A percentile compares a stretch with the other conserved stretches of the same genome.
These are phyloP conservation scores for Cariama cristata DNA, from an alignment of 2,113 vertebrate species.

Conservation along the genomic window DNA sequence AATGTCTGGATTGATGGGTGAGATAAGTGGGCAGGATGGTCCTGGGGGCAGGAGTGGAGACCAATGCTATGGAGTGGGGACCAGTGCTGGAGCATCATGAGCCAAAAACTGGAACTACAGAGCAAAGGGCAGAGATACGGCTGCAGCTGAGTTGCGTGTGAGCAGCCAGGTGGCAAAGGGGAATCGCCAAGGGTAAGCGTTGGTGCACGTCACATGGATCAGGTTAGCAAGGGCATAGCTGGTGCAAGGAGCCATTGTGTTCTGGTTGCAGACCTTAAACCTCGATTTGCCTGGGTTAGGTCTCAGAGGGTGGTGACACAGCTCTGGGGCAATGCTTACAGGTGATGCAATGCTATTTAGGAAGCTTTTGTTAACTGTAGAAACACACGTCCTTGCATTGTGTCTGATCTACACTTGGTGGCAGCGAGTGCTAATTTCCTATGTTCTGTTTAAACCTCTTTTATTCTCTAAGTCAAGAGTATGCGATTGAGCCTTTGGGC, in stretches of 20 bases:
- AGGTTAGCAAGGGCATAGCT: background rate
- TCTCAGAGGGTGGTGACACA: background rate
- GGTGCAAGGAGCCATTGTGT: accelerated
- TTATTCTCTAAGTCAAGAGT: background rate
- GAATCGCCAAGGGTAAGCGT: accelerated
- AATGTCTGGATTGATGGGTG: background rate
- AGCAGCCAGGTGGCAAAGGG: background rate
- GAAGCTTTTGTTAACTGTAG: background rate
- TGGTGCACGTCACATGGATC: accelerated
- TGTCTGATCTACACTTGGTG: background rate
- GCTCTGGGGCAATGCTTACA: background rate
- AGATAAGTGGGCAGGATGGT: background rate
- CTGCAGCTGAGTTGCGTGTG: background rate
- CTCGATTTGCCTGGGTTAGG: background rate
- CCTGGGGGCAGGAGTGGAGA: background rate
- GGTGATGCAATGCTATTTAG: background rate
- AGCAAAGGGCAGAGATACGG: background rate
- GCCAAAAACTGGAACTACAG: background rate
- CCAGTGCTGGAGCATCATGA: background rate
- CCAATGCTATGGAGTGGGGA: accelerated
- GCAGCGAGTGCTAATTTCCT: background rate
- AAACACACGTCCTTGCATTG: background rate
- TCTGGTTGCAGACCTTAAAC: background rate
- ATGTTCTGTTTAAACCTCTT: background rate
- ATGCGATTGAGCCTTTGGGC: background rate